phyloP scores from a whole-genome alignment of 1,140 invertebrate genomes.

The Drosophila setifemur region DNA sequence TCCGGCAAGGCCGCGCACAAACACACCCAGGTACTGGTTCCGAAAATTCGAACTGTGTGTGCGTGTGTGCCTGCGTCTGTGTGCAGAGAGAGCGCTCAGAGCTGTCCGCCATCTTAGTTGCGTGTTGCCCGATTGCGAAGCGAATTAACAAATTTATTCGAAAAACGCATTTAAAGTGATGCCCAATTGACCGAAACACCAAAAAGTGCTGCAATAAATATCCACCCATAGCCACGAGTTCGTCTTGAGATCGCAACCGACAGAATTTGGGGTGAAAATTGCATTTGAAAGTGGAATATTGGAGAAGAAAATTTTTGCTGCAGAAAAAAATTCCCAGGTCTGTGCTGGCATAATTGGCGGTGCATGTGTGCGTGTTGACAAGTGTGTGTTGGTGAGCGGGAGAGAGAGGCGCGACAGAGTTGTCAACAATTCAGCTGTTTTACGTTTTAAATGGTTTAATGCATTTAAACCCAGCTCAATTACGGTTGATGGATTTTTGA shows the following conservation, averaged over 20 bases:
- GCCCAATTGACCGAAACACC: conserved; percentile 56
- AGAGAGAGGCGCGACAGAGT: conserved; percentile 48
- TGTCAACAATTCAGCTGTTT: conserved; percentile 21
- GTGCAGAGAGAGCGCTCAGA: conserved; percentile 26
- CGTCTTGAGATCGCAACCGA: conserved; percentile 34
- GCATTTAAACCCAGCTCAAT: too few species aligned
- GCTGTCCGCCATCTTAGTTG: conserved; percentile 37
- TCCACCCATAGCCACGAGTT: conserved; percentile 46
- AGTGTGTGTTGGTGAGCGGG: conserved; percentile 13
- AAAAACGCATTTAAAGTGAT: conserved; percentile 69
- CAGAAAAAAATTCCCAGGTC: conserved; percentile 78
- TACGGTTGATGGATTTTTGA: too few species aligned
- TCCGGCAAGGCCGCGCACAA: conserved; percentile 18
- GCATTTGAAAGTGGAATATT: conserved; percentile 70
- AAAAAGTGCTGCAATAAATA: conserved; percentile 55
- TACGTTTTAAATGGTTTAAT: too few species aligned
- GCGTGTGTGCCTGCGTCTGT: conserved; percentile 5
- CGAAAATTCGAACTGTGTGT: too few species aligned
- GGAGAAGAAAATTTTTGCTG: conserved; percentile 64
- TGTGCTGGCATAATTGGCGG: conserved; percentile 57
- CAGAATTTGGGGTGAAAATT: conserved; percentile 58
- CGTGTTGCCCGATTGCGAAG: conserved; percentile 10
- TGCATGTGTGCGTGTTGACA: conserved; percentile 27
- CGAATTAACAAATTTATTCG: conserved; percentile 60
- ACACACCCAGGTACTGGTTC: conserved; percentile 28